Conservation (phyloP, 2,888 invertebrate species). For the Sesamia inferens region DNA sequence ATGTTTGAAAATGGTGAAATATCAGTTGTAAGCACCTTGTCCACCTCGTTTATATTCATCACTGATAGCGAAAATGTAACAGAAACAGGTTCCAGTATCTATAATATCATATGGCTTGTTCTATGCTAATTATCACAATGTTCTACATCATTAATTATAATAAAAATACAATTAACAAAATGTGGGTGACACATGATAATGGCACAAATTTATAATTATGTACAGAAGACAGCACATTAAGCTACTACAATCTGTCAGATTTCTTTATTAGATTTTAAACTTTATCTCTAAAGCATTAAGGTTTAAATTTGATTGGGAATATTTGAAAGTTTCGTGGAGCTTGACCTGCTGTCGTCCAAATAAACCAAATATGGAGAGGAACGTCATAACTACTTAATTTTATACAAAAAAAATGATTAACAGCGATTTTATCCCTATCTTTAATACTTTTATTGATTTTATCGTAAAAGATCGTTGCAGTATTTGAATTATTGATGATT, state of each 20-base stretch:
- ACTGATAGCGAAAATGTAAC: slow-evolving; percentile 10
- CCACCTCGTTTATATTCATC: neutral
- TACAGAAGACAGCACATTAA: neutral
- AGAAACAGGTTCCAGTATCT: slow-evolving; percentile 7
- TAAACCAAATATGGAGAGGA: slow-evolving; percentile 7
- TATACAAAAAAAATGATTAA: slow-evolving; percentile 27
- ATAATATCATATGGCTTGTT: slow-evolving; percentile 42
- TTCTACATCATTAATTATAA: slow-evolving; percentile 49
- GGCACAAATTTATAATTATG: slow-evolving; percentile 35
- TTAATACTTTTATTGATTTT: slow-evolving; percentile 33
- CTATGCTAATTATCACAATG: slow-evolving; percentile 42
- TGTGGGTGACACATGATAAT: slow-evolving; percentile 4
- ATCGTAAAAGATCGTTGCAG: slow-evolving; percentile 23
- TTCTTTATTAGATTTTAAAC: no score
- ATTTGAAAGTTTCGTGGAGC: no score
- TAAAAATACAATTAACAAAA: slow-evolving; percentile 45
- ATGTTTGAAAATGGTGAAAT: neutral
- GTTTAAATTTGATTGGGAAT: no score
- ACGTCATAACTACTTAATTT: slow-evolving; percentile 12
- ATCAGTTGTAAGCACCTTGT: neutral
- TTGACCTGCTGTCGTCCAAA: no score
- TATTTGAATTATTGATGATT: slow-evolving; percentile 19
- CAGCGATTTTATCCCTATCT: slow-evolving; percentile 32
- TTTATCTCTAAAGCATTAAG: no score
- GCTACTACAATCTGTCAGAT: no score